Conservation (phyloP, 2,888 invertebrate genomes). For the Chymomyza caudatula region DNA sequence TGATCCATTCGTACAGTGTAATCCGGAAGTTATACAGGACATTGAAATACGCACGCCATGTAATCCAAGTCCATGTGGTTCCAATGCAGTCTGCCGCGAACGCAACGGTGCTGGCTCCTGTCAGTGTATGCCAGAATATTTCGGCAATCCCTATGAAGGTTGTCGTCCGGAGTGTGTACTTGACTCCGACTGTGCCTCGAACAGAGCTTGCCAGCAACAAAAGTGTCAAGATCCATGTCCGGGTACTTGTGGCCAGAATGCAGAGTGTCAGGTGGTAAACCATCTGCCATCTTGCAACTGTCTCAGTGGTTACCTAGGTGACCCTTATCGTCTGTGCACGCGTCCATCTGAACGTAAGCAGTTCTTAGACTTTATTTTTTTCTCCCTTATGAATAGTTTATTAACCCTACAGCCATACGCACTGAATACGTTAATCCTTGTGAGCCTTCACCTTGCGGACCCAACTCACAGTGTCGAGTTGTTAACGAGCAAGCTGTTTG, state of each 20-base stretch:
- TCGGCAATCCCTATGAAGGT: slow-evolving; percentile 88
- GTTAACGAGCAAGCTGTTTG: slow-evolving; percentile 86
- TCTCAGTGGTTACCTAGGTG: slow-evolving; percentile 85
- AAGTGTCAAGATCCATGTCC: slow-evolving; percentile 89
- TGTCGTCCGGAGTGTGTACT: slow-evolving; percentile 87
- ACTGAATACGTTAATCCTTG: slow-evolving; percentile 81
- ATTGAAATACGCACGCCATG: slow-evolving; percentile 81
- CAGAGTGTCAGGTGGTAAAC: slow-evolving; percentile 86
- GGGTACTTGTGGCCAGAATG: slow-evolving; percentile 87
- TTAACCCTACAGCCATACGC: slow-evolving; percentile 62
- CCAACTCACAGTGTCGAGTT: slow-evolving; percentile 86
- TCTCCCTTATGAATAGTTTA: not conserved
- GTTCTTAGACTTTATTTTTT: not conserved
- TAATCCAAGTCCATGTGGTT: slow-evolving; percentile 82
- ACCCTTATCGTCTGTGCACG: slow-evolving; percentile 84
- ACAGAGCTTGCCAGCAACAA: slow-evolving; percentile 84
- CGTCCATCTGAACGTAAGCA: slow-evolving; percentile 80
- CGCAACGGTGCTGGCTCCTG: slow-evolving; percentile 84
- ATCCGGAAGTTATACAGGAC: slow-evolving; percentile 72
- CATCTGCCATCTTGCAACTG: slow-evolving; percentile 86
- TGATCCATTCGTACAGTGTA: slow-evolving; percentile 87
- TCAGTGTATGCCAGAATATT: slow-evolving; percentile 84
- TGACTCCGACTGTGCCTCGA: slow-evolving; percentile 85
- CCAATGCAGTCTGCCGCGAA: slow-evolving; percentile 86
- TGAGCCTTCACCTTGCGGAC: slow-evolving; percentile 85